Base-by-base conservation (phyloP, 1,140 invertebrate species). In the Hyles euphorbiae region DNA sequence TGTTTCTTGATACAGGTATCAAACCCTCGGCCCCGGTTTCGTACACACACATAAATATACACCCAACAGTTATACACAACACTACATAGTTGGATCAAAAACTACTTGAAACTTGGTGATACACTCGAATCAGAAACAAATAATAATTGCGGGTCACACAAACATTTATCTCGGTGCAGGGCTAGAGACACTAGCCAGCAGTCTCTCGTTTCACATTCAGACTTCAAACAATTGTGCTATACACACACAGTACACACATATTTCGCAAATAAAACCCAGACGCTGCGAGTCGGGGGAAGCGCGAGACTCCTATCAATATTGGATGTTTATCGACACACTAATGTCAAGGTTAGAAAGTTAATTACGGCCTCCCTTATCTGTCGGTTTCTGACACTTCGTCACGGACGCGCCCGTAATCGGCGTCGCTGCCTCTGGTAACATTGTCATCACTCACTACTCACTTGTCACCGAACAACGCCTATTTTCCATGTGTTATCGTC, bases 261-360 rank as follows among this genome's bases (percentile, higher is more conserved):
- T 22, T 22, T 22, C 22, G 22, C 22, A 22, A 22, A 22, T 22
- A 22, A 22, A 22, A 22, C 22, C 22, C 2, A 22, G 22, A 22
- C 22, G 22, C 22, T 22, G 22, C 22, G 2, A 22, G 22, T 22
- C 22, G 22, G 22, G 2, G 36, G 36, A 40, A 40, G 36, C 36
- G 36, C 36, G 36, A 5, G 36, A 40, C 36, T 40, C 34, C 6
- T 34, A 22, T 52, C 9, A 56, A 47, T 52, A 44, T 51, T n/a
- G 45, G 6, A 3, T n/a, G 36, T 49, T 54, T 53, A 54, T 57
- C 12, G 45, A 9, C 8, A 59, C 54, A 69, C 50, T 65, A 69
- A 66, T 63, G 61, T 69, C 63, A 69, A 66, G 67, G 63, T 34
- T 56, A 63, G 56, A 63, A 63, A 63, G 60, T 63, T 51, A 60